phyloP scores from a whole-genome alignment of 2,888 invertebrate genomes.

The Sinopyrophorus schimmeli region DNA sequence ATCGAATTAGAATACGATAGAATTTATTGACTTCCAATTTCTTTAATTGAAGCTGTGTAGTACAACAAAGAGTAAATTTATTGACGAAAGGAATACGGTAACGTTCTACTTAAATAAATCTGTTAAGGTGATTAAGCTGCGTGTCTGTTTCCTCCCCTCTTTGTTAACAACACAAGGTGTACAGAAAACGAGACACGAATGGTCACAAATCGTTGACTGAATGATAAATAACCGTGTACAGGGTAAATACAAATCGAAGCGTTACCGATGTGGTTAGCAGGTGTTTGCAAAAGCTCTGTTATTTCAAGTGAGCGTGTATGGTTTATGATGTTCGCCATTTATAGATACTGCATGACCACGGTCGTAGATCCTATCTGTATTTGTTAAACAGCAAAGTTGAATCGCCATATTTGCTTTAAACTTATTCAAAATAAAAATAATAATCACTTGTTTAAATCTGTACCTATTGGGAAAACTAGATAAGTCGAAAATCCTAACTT shows the following conservation, averaged over 20 bases:
- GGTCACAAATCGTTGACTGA: slow-evolving; percentile 29
- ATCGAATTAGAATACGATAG: too few species aligned
- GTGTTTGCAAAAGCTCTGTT: slow-evolving; percentile 42
- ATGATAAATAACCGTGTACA: slow-evolving; percentile 44
- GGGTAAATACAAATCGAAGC: slow-evolving; percentile 45
- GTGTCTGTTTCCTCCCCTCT: slow-evolving; percentile 24
- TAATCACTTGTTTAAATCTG: too few species aligned
- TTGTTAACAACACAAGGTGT: slow-evolving; percentile 27
- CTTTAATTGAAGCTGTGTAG: too few species aligned
- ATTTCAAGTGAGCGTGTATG: slow-evolving; percentile 35
- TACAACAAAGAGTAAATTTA: slow-evolving; percentile 3
- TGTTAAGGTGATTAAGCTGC: slow-evolving; percentile 20
- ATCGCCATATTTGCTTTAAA: too few species aligned
- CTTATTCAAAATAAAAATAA: too few species aligned
- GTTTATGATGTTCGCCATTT: slow-evolving; percentile 37
- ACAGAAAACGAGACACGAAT: slow-evolving; percentile 31
- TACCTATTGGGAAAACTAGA: too few species aligned
- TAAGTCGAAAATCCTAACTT: too few species aligned
- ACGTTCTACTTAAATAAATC: slow-evolving; percentile 17
- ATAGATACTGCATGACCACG: slow-evolving; percentile 29
- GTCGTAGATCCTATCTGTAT: slow-evolving; percentile 17
- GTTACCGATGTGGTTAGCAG: slow-evolving; percentile 46
- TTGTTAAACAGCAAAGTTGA: slow-evolving; percentile 3
- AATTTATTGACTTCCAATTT: too few species aligned
- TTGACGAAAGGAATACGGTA: too few species aligned